Evolutionary conservation across 2,888 invertebrate species (phyloP), one percentile per base, ranked within the genome.

Genomic region (Phengaris alcon): DNA sequence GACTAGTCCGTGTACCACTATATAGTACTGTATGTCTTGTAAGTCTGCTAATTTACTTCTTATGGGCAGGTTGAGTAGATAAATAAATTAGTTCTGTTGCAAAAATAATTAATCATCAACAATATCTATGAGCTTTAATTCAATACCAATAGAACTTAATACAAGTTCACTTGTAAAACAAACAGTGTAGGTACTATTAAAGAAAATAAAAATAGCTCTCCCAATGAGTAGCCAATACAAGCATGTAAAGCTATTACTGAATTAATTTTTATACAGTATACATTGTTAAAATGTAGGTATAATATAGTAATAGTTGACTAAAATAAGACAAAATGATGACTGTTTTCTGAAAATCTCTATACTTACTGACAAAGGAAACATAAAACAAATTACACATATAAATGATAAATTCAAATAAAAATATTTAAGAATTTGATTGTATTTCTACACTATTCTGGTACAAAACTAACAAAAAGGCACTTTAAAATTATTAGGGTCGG

Each of bases 111-210:
- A 64, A 35, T 44, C 73, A 74, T 78, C 79, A 80, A 80, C 78
- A 82, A 82, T 77, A 79, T 81, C 81, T 82, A 82, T 81, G 82
- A 82, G 82, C 79, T 91, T 93, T 92, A 91, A 91, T 93, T 86
- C 90, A 90, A 86, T 89, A 90, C 89, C 90, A 88, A 87, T 86
- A 88, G 86, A 88, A 88, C 86, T 88, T 87, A 86, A 88, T 85
- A 88, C 83, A 86, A 84, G 82, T 85, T 84, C 83, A 85, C 88
- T 85, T 79, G 81, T 82, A 86, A 64, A 88, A 88, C 87, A 84
- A 86, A 87, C 83, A 85, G 84, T 84, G 85, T 77, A 72, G 64
- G 64, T 64, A 35, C 54, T 52, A 54, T 35, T 72, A 35, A 72
- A 35, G 52, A 72, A 35, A 72, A 52, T 72, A 54, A 54, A 52